These are phyloP conservation scores for Gobius niger DNA, from an alignment of 2,113 vertebrate genomes.

Conservation along the genomic window DNA sequence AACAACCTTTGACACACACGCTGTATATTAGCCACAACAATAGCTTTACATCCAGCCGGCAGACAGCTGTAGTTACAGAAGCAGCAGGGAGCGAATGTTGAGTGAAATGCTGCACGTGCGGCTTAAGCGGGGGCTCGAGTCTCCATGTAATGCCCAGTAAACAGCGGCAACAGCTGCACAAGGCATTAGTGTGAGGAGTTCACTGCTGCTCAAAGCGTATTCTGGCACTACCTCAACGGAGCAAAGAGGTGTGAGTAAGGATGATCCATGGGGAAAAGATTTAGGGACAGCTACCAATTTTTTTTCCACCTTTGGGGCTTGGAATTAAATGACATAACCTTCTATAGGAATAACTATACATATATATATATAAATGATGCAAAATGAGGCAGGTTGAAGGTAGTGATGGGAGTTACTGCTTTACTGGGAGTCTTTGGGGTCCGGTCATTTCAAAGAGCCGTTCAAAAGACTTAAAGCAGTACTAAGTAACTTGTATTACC, in stretches of 20 bases:
- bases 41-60: constrained; percentile 6
- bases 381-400: too few species aligned
- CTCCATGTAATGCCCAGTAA: constrained; percentile 26
- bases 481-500: too few species aligned
- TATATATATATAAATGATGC: too few species aligned
- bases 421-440: too few species aligned
- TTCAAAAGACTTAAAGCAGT: too few species aligned
- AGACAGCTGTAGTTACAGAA: not conserved
- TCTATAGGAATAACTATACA: too few species aligned
- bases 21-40: not conserved
- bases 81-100: constrained; percentile 8
- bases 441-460: too few species aligned
- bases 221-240: constrained; percentile 20
- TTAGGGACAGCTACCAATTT: not conserved
- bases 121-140: constrained; percentile 6
- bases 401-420: too few species aligned
- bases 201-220: constrained; percentile 57
- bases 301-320: too few species aligned
- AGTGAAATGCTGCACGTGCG: constrained; percentile 26
- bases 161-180: constrained; percentile 58
- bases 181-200: constrained; percentile 27
- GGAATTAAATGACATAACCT: too few species aligned
- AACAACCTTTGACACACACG: not conserved
- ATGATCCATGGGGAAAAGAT: not conserved
- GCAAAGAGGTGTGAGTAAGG: not conserved